Evolutionary conservation across 2,113 vertebrate species (phyloP), one percentile per base, ranked within the genome.

Genomic region (Odontophorus gujanensis): DNA sequence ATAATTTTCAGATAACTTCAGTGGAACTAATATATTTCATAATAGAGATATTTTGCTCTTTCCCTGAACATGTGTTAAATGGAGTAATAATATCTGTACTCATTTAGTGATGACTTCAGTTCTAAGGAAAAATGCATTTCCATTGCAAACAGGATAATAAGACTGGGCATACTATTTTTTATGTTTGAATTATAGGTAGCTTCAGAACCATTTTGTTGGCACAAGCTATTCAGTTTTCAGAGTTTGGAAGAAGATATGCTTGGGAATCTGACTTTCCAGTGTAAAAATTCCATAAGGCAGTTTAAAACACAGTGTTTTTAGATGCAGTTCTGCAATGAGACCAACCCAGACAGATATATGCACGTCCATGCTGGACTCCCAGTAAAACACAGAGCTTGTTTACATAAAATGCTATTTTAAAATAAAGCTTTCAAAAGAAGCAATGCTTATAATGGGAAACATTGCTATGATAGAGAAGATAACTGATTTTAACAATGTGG

Each of bases 271-370:
- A 78, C 32, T 51, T 36, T 32, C 14, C 11, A 26, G 45, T 42
- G 26, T 13, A 75, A 75, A 79, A 30, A 13, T 58, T 81, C 11
- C 42, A 42, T 26, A 81, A 40, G 36, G 13, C 13, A 25, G 10
- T 9, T 19, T 42, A 62, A 85, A 78, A 28, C 13, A 66, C 22
- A 30, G 2, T 9, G 4, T 9, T 9, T 2, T 43, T 62, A 66
- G 11, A 3, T 75, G 43, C 12, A 50, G 11, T 47, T 9, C 24
- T 67, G 22, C 24, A 22, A 34, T 14, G 12, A 78, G 7, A 84
- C 6, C 5, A 72, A 26, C 9, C 2, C 26, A 80, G 48, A 10
- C 0, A 1, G 25, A 58, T 5, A n/a, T 1, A 18, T 0, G 0
- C 7, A 66, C 42, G 11, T 13, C 38, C 43, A 13, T 85, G 18